Evolutionary conservation across 1,140 invertebrate species (phyloP).

Genomic region (Drosophila kanapiae): DNA sequence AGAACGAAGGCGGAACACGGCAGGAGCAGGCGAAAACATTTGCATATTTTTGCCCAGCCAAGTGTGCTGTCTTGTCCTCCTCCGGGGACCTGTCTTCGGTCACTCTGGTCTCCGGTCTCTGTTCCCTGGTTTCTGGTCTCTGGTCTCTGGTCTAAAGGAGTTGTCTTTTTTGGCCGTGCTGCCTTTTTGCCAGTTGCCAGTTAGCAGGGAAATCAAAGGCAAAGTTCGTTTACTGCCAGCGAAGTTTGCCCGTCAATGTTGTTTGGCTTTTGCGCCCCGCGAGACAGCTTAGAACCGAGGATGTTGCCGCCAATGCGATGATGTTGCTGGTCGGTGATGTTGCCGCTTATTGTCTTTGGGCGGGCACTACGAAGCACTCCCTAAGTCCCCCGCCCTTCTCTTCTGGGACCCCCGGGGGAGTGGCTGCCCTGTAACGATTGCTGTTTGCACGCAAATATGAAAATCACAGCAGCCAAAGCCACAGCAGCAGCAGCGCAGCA

Average conservation of each 20-base stretch:
- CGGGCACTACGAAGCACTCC: slow-evolving; percentile 4
- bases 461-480: slow-evolving; percentile 58
- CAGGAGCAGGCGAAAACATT: slow-evolving; percentile 47
- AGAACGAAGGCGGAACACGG: slow-evolving; percentile 43
- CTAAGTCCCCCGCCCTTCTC: slow-evolving; percentile 6
- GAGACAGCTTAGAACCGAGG: slow-evolving; percentile 69
- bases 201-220: slow-evolving; percentile 70
- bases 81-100: slow-evolving; percentile 73
- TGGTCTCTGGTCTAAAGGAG: slow-evolving; percentile 30
- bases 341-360: slow-evolving; percentile 54
- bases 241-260: slow-evolving; percentile 59
- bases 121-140: slow-evolving; percentile 11
- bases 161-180: slow-evolving; percentile 39
- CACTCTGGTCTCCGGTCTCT: slow-evolving; percentile 36
- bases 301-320: slow-evolving; percentile 28
- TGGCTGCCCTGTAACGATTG: slow-evolving; percentile 45
- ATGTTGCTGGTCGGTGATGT: slow-evolving; percentile 25
- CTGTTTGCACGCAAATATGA: slow-evolving; percentile 77
- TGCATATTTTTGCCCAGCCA: slow-evolving; percentile 66
- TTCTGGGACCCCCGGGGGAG: slow-evolving; percentile 17
- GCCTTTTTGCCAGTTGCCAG: slow-evolving; percentile 67
- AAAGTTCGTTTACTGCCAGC: slow-evolving; percentile 76
- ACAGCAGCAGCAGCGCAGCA: slow-evolving; percentile 36
- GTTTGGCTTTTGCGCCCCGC: slow-evolving; percentile 55
- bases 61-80: slow-evolving; percentile 55